These are phyloP conservation scores for Pseudorhiza aurosa DNA, from an alignment of 30 jellyfish, hydroid and myxozoan genomes.

Conservation along the genomic window DNA sequence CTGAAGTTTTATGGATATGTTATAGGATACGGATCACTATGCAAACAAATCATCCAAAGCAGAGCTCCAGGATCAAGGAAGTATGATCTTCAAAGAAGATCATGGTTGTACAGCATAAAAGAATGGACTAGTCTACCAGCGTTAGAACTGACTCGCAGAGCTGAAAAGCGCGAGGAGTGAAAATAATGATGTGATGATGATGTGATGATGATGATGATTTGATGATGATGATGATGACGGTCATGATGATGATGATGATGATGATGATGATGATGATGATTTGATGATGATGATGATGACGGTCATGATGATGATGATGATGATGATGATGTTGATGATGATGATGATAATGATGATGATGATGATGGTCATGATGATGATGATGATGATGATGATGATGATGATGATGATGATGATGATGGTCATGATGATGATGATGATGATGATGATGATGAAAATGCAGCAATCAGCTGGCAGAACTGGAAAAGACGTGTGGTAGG, in stretches of 20 bases:
- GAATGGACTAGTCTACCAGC: no score
- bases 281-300: not conserved
- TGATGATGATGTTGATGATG: not conserved
- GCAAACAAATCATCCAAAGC: no score
- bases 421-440: not conserved
- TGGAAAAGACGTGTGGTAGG: no score
- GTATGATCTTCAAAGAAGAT: no score
- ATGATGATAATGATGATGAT: not conserved
- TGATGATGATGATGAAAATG: not conserved
- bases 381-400: not conserved
- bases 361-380: not conserved
- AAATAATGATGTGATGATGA: not conserved
- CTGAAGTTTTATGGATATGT: no score
- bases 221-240: not conserved
- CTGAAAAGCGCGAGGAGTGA: not conserved
- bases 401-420: not conserved
- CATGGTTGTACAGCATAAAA: no score
- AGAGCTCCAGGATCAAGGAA: no score
- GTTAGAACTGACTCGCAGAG: no score
- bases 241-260: not conserved
- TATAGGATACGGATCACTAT: no score
- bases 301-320: not conserved
- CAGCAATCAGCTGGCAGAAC: no score
- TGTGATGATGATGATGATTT: not conserved
- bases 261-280: not conserved